phyloP scores from a whole-genome alignment of 37 sponge, comb jelly and placozoan genomes.

The Amphimedon queenslandica region DNA sequence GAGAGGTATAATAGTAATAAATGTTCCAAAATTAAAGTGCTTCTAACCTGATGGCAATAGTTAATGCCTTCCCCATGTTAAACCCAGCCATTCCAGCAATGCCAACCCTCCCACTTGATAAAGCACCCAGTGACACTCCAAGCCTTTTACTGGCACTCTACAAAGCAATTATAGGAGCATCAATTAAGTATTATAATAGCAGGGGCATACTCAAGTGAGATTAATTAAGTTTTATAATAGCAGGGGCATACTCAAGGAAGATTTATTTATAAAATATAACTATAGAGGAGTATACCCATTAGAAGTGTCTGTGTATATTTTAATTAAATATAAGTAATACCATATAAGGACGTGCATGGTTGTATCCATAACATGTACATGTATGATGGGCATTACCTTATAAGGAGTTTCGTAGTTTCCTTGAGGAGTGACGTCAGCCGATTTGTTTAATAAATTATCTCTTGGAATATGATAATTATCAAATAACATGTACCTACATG shows the following conservation, averaged over 20 bases:
- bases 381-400: constrained; percentile 43
- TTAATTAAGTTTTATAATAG: no score
- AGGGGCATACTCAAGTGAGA: no score
- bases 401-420: constrained; percentile 58
- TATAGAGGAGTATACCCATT: no score
- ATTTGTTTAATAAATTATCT: constrained; percentile 82
- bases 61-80: constrained; percentile 24
- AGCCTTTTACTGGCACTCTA: constrained; percentile 57
- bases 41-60: constrained; percentile 56
- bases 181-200: no score
- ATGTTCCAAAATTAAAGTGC: neutral
- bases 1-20: neutral
- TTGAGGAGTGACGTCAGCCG: constrained; percentile 71
- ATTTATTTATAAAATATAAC: no score
- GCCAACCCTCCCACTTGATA: constrained; percentile 77
- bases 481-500: constrained; percentile 80
- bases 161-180: no score
- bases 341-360: neutral
- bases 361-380: constrained; percentile 13
- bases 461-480: constrained; percentile 72
- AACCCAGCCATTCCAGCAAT: constrained; percentile 29
- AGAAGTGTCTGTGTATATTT: neutral
- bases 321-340: neutral
- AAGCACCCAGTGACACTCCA: constrained; percentile 57
- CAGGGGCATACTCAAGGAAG: no score